Conservation (phyloP, 2,113 vertebrate genomes). For the Platycercus adscitus region DNA sequence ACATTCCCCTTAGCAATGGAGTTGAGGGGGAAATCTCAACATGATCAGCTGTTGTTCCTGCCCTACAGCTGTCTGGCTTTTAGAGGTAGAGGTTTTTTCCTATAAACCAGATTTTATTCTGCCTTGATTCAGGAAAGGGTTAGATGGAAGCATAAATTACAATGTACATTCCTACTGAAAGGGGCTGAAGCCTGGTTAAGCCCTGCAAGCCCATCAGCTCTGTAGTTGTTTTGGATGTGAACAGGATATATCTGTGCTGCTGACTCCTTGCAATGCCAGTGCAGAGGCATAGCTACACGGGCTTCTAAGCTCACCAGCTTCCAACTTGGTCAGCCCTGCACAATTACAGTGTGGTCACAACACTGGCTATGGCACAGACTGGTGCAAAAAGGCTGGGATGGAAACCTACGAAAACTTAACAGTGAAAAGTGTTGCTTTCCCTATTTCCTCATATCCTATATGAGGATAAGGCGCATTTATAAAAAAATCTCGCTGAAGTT, state of each 20-base stretch:
- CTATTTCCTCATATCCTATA: background rate
- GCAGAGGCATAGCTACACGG: rapidly evolving
- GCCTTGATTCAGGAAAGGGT: background rate
- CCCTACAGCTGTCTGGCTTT: background rate
- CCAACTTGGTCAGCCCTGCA: background rate
- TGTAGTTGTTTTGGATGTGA: background rate
- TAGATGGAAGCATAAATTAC: background rate
- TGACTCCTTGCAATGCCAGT: background rate
- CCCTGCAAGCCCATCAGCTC: background rate
- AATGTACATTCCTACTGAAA: background rate
- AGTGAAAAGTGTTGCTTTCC: background rate
- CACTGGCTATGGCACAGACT: background rate
- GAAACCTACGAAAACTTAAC: background rate
- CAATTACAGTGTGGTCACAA: background rate
- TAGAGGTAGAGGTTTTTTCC: background rate
- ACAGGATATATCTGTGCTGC: background rate
- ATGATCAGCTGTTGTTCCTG: background rate
- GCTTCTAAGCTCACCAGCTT: background rate
- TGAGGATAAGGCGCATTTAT: background rate
- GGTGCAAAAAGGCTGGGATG: background rate
- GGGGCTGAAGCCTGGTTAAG: background rate
- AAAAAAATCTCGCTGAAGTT: background rate
- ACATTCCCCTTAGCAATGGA: background rate
- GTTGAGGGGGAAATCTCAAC: background rate
- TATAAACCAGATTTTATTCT: background rate